These are phyloP conservation scores for Amphiprion ocellaris DNA, from an alignment of 2,113 vertebrate species.

Conservation along the genomic window DNA sequence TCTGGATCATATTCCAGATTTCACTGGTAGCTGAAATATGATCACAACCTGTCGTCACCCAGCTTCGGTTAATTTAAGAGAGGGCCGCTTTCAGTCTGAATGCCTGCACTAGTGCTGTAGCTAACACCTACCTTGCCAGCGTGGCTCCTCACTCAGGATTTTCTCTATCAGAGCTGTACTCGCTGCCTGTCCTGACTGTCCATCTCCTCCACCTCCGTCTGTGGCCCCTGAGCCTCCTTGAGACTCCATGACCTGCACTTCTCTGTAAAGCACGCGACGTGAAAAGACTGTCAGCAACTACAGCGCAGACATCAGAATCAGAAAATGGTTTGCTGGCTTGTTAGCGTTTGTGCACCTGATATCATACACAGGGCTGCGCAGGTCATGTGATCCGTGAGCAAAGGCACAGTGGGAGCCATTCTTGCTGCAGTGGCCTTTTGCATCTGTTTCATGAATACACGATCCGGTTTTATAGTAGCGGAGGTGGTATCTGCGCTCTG, in stretches of 20 bases:
- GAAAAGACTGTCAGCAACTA: not conserved
- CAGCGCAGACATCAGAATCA: not conserved
- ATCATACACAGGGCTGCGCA: constrained; percentile 95
- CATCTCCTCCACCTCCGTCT: constrained; percentile 90
- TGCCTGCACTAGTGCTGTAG: not conserved
- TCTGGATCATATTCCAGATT: not conserved
- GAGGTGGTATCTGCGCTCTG: constrained; percentile 95
- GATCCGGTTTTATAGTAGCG: constrained; percentile 98
- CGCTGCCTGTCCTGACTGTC: constrained; percentile 93
- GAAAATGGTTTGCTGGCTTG: not conserved
- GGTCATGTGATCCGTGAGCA: constrained; percentile 97
- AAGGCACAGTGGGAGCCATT: constrained; percentile 98
- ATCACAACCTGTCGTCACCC: not conserved
- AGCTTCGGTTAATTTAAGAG: not conserved
- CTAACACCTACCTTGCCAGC: constrained; percentile 92
- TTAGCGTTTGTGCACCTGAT: constrained; percentile 87
- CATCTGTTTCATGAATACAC: constrained; percentile 97
- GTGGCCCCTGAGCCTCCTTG: constrained; percentile 90
- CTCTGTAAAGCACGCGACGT: constrained; percentile 81
- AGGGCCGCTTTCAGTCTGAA: not conserved
- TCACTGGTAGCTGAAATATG: too few relatives aligned
- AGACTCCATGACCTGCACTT: constrained; percentile 95
- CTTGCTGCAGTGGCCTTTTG: constrained; percentile 97
- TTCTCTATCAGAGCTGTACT: constrained; percentile 98
- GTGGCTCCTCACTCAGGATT: constrained; percentile 94